Evolutionary conservation across 2,888 invertebrate genomes (phyloP).

Genomic region (Diabrotica balteata): DNA sequence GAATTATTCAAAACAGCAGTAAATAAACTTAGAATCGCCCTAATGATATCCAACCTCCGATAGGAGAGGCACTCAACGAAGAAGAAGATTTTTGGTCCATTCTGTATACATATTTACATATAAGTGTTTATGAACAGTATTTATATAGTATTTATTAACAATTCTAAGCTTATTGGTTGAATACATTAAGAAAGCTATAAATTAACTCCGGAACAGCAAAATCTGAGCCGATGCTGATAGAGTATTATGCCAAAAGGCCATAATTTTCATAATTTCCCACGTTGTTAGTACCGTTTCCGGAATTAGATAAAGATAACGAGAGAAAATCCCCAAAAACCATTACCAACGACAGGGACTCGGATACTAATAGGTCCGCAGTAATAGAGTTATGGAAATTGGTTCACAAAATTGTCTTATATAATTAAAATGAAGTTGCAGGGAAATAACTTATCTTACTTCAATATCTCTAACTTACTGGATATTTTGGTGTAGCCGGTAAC

Average conservation of each 20-base stretch:
- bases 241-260: neutral
- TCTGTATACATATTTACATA: no score
- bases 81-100: no score
- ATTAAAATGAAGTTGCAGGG: constrained; percentile 12
- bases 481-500: no score
- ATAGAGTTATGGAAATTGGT: constrained; percentile 25
- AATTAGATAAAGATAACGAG: constrained; percentile 1
- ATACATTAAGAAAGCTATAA: no score
- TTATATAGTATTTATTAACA: no score
- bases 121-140: no score
- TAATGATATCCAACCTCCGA: no score
- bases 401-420: constrained; percentile 23
- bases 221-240: neutral
- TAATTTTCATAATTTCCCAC: neutral
- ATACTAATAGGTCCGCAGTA: constrained; percentile 21
- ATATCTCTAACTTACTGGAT: neutral
- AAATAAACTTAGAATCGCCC: no score
- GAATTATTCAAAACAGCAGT: no score
- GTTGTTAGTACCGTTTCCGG: neutral
- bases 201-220: no score
- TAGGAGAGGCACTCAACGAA: no score
- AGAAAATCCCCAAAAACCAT: constrained; percentile 20
- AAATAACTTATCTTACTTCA: constrained; percentile 4
- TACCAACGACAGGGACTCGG: constrained; percentile 6
- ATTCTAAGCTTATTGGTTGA: no score